These are phyloP conservation scores for Gallinago solitaria DNA, from an alignment of 2,797 vertebrate genomes.

Conservation along the genomic window DNA sequence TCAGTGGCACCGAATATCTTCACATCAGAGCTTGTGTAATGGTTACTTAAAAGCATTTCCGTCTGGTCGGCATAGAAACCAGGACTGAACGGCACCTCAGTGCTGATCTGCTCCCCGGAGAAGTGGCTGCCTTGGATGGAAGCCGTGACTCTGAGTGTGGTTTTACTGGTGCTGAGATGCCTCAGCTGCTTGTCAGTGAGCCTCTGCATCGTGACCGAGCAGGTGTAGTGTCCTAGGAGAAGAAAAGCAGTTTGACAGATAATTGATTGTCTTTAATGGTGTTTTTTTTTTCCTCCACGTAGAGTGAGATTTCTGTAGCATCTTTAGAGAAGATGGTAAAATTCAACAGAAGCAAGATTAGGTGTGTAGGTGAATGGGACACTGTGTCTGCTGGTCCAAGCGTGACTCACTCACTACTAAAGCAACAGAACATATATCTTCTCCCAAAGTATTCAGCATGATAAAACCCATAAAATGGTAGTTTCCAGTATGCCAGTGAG, in stretches of 20 bases:
- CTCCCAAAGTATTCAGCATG: neutral
- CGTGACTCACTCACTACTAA: neutral
- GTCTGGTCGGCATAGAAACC: slow-evolving; percentile 88
- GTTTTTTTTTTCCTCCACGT: neutral
- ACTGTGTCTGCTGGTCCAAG: neutral
- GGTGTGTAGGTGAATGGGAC: accelerated
- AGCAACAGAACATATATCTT: neutral
- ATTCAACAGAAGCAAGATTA: neutral
- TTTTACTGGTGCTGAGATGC: slow-evolving; percentile 80
- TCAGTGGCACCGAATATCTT: slow-evolving; percentile 85
- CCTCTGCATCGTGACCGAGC: slow-evolving; percentile 81
- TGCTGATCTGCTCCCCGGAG: slow-evolving; percentile 74
- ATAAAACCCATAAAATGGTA: neutral
- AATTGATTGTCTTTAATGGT: neutral
- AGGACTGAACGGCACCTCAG: slow-evolving; percentile 82
- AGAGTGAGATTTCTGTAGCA: neutral
- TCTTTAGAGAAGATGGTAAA: neutral
- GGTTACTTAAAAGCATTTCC: slow-evolving; percentile 87
- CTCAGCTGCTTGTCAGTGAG: slow-evolving; percentile 85
- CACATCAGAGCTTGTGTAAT: slow-evolving; percentile 82
- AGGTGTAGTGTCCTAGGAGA: slow-evolving; percentile 87
- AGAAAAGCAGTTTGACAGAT: neutral
- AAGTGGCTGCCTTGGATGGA: slow-evolving; percentile 71
- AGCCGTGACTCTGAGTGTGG: slow-evolving; percentile 80
- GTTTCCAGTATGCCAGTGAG: neutral